Percentiles rank a stretch among this genome's conserved stretches.
These are phyloP conservation scores for Mycetomoellerius zeteki DNA, from an alignment of 1,140 invertebrate genomes.

Conservation along the genomic window DNA sequence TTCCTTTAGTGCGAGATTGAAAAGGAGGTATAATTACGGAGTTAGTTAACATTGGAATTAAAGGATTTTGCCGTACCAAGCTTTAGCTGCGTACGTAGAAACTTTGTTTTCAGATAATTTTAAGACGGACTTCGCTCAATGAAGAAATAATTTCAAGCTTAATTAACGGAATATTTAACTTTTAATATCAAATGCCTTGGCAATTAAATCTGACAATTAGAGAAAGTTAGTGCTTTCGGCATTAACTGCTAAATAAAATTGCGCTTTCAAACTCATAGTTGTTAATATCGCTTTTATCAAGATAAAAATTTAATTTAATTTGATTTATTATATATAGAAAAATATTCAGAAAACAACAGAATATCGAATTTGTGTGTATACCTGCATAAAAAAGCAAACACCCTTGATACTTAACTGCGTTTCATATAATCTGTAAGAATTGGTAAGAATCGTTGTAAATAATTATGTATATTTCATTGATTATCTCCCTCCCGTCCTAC, in stretches of 20 bases:
- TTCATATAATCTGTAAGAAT: conserved; percentile 1
- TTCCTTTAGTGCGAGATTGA: conserved; percentile 36
- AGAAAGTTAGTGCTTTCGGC: neutral
- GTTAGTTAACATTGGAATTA: conserved; percentile 58
- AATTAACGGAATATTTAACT: conserved; percentile 45
- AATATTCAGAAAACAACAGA: neutral
- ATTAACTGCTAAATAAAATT: conserved; percentile 15
- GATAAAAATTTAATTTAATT: neutral
- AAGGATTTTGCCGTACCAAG: conserved; percentile 41
- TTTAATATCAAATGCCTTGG: conserved; percentile 26
- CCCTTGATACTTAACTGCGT: neutral
- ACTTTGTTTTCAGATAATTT: conserved; percentile 47
- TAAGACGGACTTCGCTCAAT: neutral
- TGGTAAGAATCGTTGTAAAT: conserved; percentile 65
- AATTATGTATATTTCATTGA: conserved; percentile 52
- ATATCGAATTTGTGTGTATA: neutral
- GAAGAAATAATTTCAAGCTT: conserved; percentile 34
- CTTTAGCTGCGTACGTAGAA: neutral
- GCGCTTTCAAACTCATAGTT: neutral
- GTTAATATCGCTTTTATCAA: neutral
- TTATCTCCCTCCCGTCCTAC: conserved; percentile 70
- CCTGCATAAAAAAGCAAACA: neutral
- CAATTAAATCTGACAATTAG: conserved; percentile 14
- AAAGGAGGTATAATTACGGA: conserved; percentile 49
- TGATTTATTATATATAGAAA: neutral